Evolutionary conservation across 1,140 invertebrate species (phyloP).

Genomic region (Drosophila grimshawi): DNA sequence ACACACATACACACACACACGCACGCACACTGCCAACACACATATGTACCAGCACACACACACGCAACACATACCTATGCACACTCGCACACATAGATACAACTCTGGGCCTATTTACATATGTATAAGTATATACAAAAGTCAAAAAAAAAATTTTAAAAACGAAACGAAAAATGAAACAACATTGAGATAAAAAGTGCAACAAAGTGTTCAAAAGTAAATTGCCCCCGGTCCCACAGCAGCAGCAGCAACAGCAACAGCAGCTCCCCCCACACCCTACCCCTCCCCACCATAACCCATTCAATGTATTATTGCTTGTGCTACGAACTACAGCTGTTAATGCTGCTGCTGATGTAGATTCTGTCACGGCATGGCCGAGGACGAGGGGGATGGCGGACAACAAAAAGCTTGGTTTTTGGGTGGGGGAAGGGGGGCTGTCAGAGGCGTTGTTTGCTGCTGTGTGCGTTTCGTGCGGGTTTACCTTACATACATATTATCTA

Average conservation of each 20-base stretch:
- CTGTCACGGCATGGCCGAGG: background rate
- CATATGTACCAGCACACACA: conserved; percentile 37
- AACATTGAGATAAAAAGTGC: conserved; percentile 74
- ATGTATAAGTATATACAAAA: conserved; percentile 78
- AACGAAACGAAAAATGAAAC: conserved; percentile 34
- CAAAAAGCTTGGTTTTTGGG: conserved; percentile 7
- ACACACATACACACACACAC: conserved; percentile 29
- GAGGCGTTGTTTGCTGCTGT: conserved; percentile 17
- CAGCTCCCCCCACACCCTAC: background rate
- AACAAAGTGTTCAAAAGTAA: conserved; percentile 65
- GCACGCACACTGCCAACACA: conserved; percentile 22
- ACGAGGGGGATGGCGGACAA: background rate
- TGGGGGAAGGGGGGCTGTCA: conserved; percentile 38
- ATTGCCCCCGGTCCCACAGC: conserved; percentile 13
- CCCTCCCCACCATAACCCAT: background rate
- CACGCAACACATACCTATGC: conserved; percentile 10
- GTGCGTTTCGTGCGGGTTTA: conserved; percentile 2
- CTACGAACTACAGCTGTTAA: conserved; percentile 13
- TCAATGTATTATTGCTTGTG: conserved; percentile 18
- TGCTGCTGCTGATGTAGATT: background rate
- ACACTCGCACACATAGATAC: conserved; percentile 47
- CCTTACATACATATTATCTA: background rate
- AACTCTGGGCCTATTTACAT: conserved; percentile 71
- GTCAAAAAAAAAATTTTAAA: conserved; percentile 28
- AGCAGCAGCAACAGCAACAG: background rate